Evolutionary conservation across 2,113 vertebrate species (phyloP), one percentile per base, ranked within the genome.

Genomic region (Tragelaphus strepsiceros): DNA sequence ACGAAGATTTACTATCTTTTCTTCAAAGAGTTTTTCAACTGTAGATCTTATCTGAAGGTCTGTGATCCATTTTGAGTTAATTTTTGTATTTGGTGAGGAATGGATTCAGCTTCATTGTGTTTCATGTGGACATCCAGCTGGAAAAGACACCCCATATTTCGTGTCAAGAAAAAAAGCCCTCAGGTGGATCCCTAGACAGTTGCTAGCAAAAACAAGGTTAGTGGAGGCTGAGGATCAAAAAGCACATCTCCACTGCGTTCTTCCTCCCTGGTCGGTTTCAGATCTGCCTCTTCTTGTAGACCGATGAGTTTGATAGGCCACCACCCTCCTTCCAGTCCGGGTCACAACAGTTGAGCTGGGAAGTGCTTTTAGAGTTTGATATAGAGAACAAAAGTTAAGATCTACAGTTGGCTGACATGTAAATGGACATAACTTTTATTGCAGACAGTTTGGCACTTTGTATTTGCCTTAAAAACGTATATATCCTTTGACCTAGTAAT

Each of bases 321-420:
- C 2, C 7, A 5, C 22, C 24, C 26, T 96, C 54, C 56, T 83
- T 97, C n/a, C 22, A 61, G 54, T n/a, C 14, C 1, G 1, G 61
- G 35, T 10, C 28, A 71, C 26, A 2, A 11, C 6, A 64, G 24
- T 24, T 91, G 64, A 81, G n/a, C 32, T 93, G n/a, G 53, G 24
- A 88, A 96, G 49, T 81, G 39, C n/a, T 49, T 74, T 85, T 43
- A 54, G 21, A 85, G 51, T 81, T 86, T 54, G 35, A 80, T 12
- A 21, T 7, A 64, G 83, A 96, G 58, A 86, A 9, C n/a, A 88
- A 28, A 95, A 93, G 83, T 78, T 94, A 92, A 90, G 88, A 92
- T 61, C 35, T 83, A n/a, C 5, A 43, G 43, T 59, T 17, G 43
- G 6, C 7, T 87, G 35, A 43, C 4, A 24, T 78, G 35, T 56